These are phyloP conservation scores for Polyommatus icarus DNA, from an alignment of 2,888 invertebrate species.

Conservation along the genomic window DNA sequence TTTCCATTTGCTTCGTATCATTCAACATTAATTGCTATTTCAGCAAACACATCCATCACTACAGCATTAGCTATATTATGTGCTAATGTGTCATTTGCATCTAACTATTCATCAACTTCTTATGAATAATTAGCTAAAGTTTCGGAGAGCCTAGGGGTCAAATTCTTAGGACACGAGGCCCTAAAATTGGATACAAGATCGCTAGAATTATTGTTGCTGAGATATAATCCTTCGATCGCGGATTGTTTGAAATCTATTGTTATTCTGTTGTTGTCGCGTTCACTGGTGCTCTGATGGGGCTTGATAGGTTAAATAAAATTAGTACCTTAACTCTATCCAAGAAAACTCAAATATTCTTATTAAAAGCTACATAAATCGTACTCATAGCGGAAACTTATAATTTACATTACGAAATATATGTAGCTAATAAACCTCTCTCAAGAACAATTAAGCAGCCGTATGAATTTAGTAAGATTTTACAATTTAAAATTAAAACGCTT, in stretches of 20 bases:
- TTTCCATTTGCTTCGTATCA: slow-evolving; percentile 32
- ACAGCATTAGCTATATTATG: background rate
- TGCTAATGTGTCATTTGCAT: background rate
- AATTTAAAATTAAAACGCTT: slow-evolving; percentile 28
- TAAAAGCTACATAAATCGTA: background rate
- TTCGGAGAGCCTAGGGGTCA: no score
- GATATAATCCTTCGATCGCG: no score
- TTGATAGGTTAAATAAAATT: background rate
- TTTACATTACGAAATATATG: slow-evolving; percentile 15
- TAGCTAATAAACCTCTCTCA: slow-evolving; percentile 12
- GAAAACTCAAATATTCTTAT: background rate
- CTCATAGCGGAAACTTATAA: background rate
- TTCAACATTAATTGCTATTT: slow-evolving; percentile 28
- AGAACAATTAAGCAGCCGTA: slow-evolving; percentile 26
- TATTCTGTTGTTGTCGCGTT: no score
- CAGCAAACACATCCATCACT: slow-evolving; percentile 11
- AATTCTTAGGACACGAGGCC: background rate
- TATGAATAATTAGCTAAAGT: background rate
- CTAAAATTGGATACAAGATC: no score
- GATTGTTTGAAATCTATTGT: no score
- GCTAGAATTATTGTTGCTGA: background rate
- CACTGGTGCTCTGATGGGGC: no score
- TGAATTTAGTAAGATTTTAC: slow-evolving; percentile 21
- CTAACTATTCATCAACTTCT: background rate
- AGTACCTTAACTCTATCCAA: background rate